A percentile compares a stretch with the other conserved stretches of the same genome.
phyloP scores from a whole-genome alignment of 2,888 invertebrate species.

The Drosophila rellima region DNA sequence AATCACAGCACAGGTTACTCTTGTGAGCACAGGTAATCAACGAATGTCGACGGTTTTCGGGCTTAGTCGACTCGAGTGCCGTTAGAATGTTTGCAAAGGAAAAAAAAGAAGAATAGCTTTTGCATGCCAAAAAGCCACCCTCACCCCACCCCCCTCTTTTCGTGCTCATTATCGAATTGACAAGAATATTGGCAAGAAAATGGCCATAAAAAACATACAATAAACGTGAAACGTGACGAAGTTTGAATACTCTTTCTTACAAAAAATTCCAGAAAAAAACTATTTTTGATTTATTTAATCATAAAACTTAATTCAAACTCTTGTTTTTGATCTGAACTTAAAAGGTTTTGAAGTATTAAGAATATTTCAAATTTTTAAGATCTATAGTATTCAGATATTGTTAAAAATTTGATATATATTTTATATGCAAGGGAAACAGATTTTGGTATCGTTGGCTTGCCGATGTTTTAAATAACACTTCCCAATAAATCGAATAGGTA shows the following conservation, averaged over 20 bases:
- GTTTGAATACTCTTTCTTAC: slow-evolving; percentile 11
- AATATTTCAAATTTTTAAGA: too few relatives aligned
- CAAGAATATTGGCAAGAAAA: slow-evolving; percentile 53
- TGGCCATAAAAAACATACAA: slow-evolving; percentile 50
- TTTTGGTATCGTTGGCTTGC: too few relatives aligned
- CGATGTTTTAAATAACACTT: too few relatives aligned
- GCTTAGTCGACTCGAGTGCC: neutral
- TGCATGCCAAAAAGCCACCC: slow-evolving; percentile 44
- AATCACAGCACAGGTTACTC: slow-evolving; percentile 11
- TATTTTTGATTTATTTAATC: too few relatives aligned
- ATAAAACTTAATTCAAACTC: too few relatives aligned
- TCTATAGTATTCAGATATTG: too few relatives aligned
- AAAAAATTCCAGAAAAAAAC: too few relatives aligned
- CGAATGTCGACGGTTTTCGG: slow-evolving; percentile 23
- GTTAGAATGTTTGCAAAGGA: slow-evolving; percentile 5
- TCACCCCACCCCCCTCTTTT: neutral
- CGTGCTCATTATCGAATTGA: slow-evolving; percentile 51
- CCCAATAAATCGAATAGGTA: too few relatives aligned
- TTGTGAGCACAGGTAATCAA: slow-evolving; percentile 30
- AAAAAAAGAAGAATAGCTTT: slow-evolving; percentile 1
- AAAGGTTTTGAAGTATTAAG: too few relatives aligned
- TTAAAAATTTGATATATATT: too few relatives aligned
- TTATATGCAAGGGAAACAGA: too few relatives aligned
- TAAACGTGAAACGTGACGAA: slow-evolving; percentile 1
- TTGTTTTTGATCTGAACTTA: too few relatives aligned